Evolutionary conservation across 2,888 invertebrate species (phyloP).

Genomic region (Drosophila cognata): DNA sequence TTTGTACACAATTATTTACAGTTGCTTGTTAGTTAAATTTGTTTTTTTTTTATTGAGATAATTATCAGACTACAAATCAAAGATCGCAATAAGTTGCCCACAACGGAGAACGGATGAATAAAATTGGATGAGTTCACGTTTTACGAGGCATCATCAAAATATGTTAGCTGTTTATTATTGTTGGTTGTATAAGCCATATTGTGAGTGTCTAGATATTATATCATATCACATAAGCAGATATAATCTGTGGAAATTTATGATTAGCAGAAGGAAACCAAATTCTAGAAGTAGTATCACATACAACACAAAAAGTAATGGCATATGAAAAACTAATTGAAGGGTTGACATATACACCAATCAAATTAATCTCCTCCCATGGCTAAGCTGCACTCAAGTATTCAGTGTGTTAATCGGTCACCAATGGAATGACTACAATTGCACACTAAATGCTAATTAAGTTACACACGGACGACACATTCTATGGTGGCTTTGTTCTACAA

Average conservation of each 20-base stretch:
- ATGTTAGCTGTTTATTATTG: not conserved
- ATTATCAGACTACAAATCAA: slow-evolving; percentile 45
- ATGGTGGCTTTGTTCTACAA: not conserved
- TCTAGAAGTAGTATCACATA: not conserved
- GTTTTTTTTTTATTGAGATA: slow-evolving; percentile 8
- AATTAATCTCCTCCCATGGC: not conserved
- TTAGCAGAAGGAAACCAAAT: not conserved
- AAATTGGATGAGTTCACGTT: slow-evolving; percentile 4
- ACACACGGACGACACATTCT: slow-evolving; percentile 7
- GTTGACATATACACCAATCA: not conserved
- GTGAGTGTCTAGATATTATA: not conserved
- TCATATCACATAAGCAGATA: not conserved
- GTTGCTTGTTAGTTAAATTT: slow-evolving; percentile 21
- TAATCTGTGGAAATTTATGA: not conserved
- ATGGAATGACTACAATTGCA: not conserved
- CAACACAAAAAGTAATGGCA: not conserved
- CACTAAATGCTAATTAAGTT: slow-evolving; percentile 7
- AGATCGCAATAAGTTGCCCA: slow-evolving; percentile 30
- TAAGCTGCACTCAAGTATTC: not conserved
- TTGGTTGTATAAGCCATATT: not conserved
- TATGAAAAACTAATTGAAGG: not conserved
- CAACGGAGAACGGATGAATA: not conserved
- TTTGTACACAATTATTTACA: slow-evolving; percentile 54
- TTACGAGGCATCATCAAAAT: not conserved
- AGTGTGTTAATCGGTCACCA: slow-evolving; percentile 1